Evolutionary conservation across 35 echinoderm and acorn worm genomes (phyloP).

Genomic region (Diadema setosum): DNA sequence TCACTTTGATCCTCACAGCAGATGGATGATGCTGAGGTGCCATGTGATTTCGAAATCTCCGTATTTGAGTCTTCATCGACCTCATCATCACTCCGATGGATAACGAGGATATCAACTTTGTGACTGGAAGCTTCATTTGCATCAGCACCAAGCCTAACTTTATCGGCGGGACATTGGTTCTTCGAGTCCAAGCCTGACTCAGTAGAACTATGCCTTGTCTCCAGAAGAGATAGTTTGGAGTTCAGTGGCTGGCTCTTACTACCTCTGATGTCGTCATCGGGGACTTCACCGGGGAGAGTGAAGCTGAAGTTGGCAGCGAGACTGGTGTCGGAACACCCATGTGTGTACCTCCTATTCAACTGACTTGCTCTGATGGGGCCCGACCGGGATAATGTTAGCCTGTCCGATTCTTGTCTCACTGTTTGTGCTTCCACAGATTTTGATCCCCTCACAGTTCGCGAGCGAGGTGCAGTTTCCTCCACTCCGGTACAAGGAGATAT

Average conservation of each 20-base stretch:
- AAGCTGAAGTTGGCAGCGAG: not conserved
- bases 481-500: not conserved
- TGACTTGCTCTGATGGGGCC: not conserved
- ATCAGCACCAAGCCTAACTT: not conserved
- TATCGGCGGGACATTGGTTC: not conserved
- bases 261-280: not conserved
- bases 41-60: not conserved
- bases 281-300: not conserved
- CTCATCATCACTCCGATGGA: not conserved
- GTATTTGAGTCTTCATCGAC: not conserved
- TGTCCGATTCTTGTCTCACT: too few species aligned
- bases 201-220: not conserved
- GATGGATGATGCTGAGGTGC: too few species aligned
- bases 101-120: not conserved
- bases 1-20: too few species aligned
- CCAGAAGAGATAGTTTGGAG: not conserved
- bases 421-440: not conserved
- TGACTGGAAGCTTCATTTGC: not conserved
- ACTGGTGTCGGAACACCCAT: not conserved
- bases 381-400: not conserved
- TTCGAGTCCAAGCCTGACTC: not conserved
- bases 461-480: not conserved
- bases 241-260: not conserved
- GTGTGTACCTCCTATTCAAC: not conserved
- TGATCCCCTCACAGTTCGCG: not conserved